Evolutionary conservation across 2,888 invertebrate genomes (phyloP).

Genomic region (Netelia inedita): DNA sequence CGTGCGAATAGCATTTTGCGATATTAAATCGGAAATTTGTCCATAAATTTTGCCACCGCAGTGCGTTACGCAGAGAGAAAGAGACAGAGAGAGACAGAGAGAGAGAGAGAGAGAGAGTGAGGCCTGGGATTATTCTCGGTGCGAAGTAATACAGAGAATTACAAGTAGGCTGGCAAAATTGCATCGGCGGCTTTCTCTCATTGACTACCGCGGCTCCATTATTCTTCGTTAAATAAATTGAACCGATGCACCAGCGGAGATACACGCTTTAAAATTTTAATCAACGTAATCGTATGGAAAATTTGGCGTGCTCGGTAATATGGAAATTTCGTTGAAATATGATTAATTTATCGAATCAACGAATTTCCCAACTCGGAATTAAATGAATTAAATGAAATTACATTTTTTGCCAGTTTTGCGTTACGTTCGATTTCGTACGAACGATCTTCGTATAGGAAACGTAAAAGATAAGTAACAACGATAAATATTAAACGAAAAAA

Average conservation of each 20-base stretch:
- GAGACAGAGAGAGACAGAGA: background rate
- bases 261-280: constrained; percentile 9
- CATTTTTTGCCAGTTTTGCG: too few relatives aligned
- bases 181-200: constrained; percentile 19
- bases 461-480: too few relatives aligned
- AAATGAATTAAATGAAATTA: too few relatives aligned
- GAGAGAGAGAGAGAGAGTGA: background rate
- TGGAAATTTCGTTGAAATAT: too few relatives aligned
- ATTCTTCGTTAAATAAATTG: constrained; percentile 53
- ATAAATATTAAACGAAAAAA: background rate
- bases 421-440: too few relatives aligned
- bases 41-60: too few relatives aligned
- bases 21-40: too few relatives aligned
- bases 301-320: background rate
- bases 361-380: too few relatives aligned
- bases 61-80: background rate
- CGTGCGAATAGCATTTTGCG: too few relatives aligned
- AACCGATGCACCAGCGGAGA: constrained; percentile 8
- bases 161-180: constrained; percentile 21
- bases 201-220: constrained; percentile 30
- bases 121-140: constrained; percentile 21
- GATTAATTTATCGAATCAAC: too few relatives aligned
- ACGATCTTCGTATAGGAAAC: too few relatives aligned
- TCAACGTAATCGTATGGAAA: background rate
- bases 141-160: background rate